Evolutionary conservation across 2,113 vertebrate genomes (phyloP), one percentile per base, ranked within the genome.

Genomic region (Puffinus mauretanicus): DNA sequence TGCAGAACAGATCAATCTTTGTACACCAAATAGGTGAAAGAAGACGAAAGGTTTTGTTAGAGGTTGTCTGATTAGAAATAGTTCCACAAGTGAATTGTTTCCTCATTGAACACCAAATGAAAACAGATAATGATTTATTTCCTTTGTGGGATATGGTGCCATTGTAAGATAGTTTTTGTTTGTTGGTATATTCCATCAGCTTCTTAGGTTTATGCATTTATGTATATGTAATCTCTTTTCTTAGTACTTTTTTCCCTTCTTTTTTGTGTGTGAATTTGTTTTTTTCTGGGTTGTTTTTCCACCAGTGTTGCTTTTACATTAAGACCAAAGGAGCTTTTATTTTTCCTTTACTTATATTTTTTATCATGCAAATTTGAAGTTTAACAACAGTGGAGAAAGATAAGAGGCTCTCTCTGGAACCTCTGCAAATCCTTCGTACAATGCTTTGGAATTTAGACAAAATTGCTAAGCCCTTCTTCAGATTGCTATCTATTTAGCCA

Each of bases 331-430:
- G 82, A 61, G 38, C 16, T 64, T 78, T 86, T 69, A 70, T 81
- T 96, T 93, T 97, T 96, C 54, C 77, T 94, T 97, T 97, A 93
- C 88, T 97, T 97, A 89, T 83, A 93, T 84, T 95, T 96, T 97
- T 94, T 97, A 92, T 98, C 60, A 77, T 96, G 89, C 89, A 98
- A 96, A 98, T 97, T 95, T 96, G 26, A 90, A 97, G 78, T 97
- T 96, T 96, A 97, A 96, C 95, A 97, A 97, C 90, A 89, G 64
- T 69, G 67, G 36, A 94, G 75, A 82, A 85, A 96, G 95, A 98
- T 97, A 98, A 98, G 89, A 95, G 78, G 22, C 17, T 94, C 86
- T 95, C 85, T 95, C 82, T 65, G 69, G 91, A 95, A 75, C 82
- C 47, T 94, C 46, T 83, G 42, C 55, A 96, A 88, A 96, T 97